Evolutionary conservation across 2,113 vertebrate genomes (phyloP), one percentile per base, ranked within the genome.

Genomic region (Cardinalis cardinalis): DNA sequence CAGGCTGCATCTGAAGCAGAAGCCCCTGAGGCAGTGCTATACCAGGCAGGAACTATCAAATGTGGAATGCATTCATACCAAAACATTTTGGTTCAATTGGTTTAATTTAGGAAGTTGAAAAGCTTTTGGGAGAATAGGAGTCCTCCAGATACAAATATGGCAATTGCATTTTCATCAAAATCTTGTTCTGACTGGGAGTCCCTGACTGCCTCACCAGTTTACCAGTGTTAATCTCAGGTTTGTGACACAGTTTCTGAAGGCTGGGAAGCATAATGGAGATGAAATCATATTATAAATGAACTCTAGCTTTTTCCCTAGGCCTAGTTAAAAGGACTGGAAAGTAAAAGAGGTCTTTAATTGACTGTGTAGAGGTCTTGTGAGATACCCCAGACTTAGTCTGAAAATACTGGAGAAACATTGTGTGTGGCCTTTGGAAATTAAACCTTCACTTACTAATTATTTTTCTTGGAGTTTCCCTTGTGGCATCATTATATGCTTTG

Each of bases 401-500:
- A 84, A 89, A 92, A 84, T 49, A 86, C 46, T 77, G 65, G 44
- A 86, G 74, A 87, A 95, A 82, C 20, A 29, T n/a, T 60, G 41
- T 75, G 14, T 55, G 46, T 41, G 84, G 55, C 80, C 46, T 66
- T 77, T 88, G 86, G 73, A 74, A 95, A 78, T 64, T 29, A 76
- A 95, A 64, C 23, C 32, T 84, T 81, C 34, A 36, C 36, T 94
- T 91, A 75, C 63, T 95, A 92, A 94, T 93, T 94, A 93, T 93
- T 90, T 96, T 78, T 32, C 59, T 76, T 52, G 59, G 81, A 49
- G 19, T 70, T 93, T 96, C 85, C 80, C 90, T 93, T 2, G 61
- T 90, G 93, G 70, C 74, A 73, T 92, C 80, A 80, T 96, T 95
- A 95, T 92, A 18, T 53, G 65, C 70, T 93, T 91, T 89, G 86